phyloP scores from a whole-genome alignment of 2,888 invertebrate species.

The Callimorpha dominula region DNA sequence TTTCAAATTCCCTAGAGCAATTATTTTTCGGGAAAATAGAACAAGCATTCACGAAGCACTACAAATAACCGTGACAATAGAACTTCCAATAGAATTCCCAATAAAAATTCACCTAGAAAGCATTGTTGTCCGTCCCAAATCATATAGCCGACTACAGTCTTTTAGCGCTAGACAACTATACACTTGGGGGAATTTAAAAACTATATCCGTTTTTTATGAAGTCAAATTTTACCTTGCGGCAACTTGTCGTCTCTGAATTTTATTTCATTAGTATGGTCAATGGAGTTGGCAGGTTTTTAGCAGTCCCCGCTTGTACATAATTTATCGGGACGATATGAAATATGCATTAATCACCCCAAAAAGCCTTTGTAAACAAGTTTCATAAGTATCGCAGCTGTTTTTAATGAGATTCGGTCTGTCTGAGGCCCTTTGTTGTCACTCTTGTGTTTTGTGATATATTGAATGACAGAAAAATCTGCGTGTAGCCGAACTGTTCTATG shows the following conservation, averaged over 20 bases:
- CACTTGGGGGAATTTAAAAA: too few relatives aligned
- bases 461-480: not conserved
- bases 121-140: too few relatives aligned
- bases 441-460: constrained; percentile 12
- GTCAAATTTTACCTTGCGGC: constrained; percentile 28
- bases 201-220: not conserved
- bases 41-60: too few relatives aligned
- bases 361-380: constrained; percentile 67
- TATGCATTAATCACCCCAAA: constrained; percentile 70
- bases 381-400: constrained; percentile 54
- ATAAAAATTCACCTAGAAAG: too few relatives aligned
- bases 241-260: constrained; percentile 66
- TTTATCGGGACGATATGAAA: constrained; percentile 73
- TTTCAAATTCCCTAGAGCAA: too few relatives aligned
- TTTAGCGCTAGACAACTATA: too few relatives aligned
- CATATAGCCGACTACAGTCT: too few relatives aligned
- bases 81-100: too few relatives aligned
- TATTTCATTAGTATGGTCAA: constrained; percentile 75
- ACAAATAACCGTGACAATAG: too few relatives aligned
- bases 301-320: constrained; percentile 65
- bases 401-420: constrained; percentile 52
- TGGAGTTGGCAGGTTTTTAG: constrained; percentile 68
- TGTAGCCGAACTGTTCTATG: too few relatives aligned
- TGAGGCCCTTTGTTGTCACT: constrained; percentile 20
- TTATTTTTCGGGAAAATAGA: too few relatives aligned